These are phyloP conservation scores for Pipa parva DNA, from an alignment of 2,113 vertebrate species.

Conservation along the genomic window DNA sequence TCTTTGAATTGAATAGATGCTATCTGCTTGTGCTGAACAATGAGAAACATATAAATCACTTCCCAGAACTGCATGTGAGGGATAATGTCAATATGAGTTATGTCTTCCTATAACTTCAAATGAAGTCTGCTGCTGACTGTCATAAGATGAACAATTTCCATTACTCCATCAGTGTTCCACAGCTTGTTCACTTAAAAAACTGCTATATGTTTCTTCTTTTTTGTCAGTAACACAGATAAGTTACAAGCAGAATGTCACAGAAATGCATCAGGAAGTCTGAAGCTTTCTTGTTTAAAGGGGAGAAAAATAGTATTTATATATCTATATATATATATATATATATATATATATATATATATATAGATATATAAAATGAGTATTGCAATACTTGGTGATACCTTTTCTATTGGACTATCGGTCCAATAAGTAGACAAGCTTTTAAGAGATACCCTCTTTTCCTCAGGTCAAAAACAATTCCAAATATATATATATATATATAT, in stretches of 20 bases:
- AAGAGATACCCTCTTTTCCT: too few relatives aligned
- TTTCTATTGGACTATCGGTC: too few relatives aligned
- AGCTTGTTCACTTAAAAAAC: constrained; percentile 43
- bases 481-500: too few relatives aligned
- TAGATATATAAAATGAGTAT: too few relatives aligned
- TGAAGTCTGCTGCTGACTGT: constrained; percentile 43
- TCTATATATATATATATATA: too few relatives aligned
- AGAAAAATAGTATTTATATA: too few relatives aligned
- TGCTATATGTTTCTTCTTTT: constrained; percentile 36
- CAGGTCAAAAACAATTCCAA: too few relatives aligned
- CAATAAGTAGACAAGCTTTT: too few relatives aligned
- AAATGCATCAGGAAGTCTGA: constrained; percentile 13
- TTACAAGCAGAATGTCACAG: constrained; percentile 30
- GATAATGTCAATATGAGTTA: constrained; percentile 44
- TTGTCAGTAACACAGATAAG: constrained; percentile 36
- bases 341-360: too few relatives aligned
- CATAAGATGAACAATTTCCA: constrained; percentile 43
- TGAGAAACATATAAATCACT: constrained; percentile 43
- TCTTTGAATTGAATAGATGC: constrained; percentile 43
- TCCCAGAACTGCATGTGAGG: constrained; percentile 42
- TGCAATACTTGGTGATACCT: too few relatives aligned
- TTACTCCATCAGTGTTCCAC: constrained; percentile 40
- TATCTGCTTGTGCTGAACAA: constrained; percentile 42
- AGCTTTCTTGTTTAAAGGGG: not conserved
- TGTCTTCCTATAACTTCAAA: constrained; percentile 44